Base-by-base conservation (phyloP, 2,797 vertebrate species). In the Sebastes minor region DNA sequence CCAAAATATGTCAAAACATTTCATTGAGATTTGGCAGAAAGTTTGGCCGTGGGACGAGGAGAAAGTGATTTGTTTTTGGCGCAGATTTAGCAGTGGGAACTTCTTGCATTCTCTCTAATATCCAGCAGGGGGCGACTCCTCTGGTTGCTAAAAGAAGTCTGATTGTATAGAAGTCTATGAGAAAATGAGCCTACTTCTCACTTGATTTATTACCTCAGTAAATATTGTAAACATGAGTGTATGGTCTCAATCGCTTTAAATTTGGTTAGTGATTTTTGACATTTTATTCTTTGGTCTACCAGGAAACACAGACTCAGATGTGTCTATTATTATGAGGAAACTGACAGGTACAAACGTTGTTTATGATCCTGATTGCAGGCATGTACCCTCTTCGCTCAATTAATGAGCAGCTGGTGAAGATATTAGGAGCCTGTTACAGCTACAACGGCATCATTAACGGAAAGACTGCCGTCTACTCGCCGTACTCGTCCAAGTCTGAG, bases 341-440 rank as follows among this genome's bases (percentile, higher is more conserved):
- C 2, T 27, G 30, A 32, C 12, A 0, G 30, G 25, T 22, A 5
- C 66, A n/a, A 23, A 66, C 1, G 0, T 13, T 79, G 76, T 53
- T 72, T 53, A 1, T 60, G 22, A 20, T 69, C 64, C 23, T 74
- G 78, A 73, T 18, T 78, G 63, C 4, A 94, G 94, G 94, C 32
- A 92, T 97, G 82, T 99, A 96, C 90, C 96, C 97, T 0, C 92
- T 99, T 74, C 76, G 63, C 2, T 65, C 93, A 5, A 95, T 99
- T 68, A 97, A 98, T 14, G 14, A 74, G 2, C 92, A 92, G 82
- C 94, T 99, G 88, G 92, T 96, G 86, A 80, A 93, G 56, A 96
- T 95, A 76, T 94, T 97, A 5, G 92, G 92, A 0, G 93, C 95
- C 61, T 99, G 98, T 90, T 99, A 99, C 91, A 95, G 70, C 10